A percentile compares a stretch with the other conserved stretches of the same genome.
Conservation (phyloP, 2,113 vertebrate genomes). For the Sminthopsis crassicaudata region DNA sequence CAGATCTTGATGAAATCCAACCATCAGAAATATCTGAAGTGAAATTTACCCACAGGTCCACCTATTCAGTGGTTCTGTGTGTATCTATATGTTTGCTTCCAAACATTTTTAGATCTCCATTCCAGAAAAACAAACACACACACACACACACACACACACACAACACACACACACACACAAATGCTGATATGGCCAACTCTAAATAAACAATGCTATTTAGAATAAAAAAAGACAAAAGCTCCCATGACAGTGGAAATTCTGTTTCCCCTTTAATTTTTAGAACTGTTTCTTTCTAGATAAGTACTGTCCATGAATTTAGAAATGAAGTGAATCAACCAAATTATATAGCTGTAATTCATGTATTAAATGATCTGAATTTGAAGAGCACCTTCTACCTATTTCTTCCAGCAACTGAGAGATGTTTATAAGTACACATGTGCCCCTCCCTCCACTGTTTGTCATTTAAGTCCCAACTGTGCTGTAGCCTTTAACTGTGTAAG, state of each 20-base stretch:
- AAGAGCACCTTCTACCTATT: constrained; percentile 67
- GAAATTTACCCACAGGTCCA: not conserved
- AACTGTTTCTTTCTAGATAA: not conserved
- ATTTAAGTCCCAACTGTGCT: constrained; percentile 86
- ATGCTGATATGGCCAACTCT: not conserved
- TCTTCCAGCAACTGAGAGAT: constrained; percentile 69
- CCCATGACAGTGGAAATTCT: not conserved
- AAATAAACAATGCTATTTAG: not conserved
- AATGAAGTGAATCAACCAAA: not conserved
- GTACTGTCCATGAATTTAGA: not conserved
- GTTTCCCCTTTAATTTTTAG: not conserved
- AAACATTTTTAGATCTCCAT: constrained; percentile 6
- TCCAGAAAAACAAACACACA: too few relatives aligned
- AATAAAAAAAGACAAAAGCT: constrained; percentile 1
- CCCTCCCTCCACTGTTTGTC: constrained; percentile 79
- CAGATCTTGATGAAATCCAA: not conserved
- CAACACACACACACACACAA: too few relatives aligned
- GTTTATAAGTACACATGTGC: constrained; percentile 51
- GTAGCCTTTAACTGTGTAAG: constrained; percentile 86
- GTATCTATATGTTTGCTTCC: not conserved
- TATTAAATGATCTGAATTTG: constrained; percentile 71
- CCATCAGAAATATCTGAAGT: not conserved
- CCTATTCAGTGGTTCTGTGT: not conserved
- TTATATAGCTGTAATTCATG: not conserved
- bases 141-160: too few relatives aligned